These are phyloP conservation scores for Cheilosia grossa DNA, from an alignment of 2,888 invertebrate species.

Conservation along the genomic window DNA sequence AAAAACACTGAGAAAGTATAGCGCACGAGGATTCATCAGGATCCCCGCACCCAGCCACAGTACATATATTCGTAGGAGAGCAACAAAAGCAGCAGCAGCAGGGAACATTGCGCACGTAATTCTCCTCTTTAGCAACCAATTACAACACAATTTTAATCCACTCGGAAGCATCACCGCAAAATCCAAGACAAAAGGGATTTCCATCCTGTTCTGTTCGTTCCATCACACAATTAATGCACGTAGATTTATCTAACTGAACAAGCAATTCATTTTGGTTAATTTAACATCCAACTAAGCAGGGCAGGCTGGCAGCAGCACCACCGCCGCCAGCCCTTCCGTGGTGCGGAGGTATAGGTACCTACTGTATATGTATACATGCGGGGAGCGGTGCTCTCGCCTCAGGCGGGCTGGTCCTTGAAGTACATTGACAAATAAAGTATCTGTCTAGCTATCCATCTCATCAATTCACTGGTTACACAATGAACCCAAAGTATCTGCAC, in stretches of 20 bases:
- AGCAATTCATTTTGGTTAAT: slow-evolving; percentile 73
- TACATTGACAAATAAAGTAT: slow-evolving; percentile 71
- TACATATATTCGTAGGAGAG: not conserved
- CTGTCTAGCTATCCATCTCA: slow-evolving; percentile 65
- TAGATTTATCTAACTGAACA: slow-evolving; percentile 73
- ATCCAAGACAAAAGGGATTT: slow-evolving; percentile 67
- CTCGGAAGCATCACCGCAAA: slow-evolving; percentile 71
- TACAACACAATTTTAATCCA: slow-evolving; percentile 72
- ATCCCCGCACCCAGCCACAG: slow-evolving; percentile 1
- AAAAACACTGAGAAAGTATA: slow-evolving; percentile 8
- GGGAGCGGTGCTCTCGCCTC: not conserved
- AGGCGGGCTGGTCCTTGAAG: slow-evolving; percentile 12
- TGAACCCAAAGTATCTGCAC: slow-evolving; percentile 68
- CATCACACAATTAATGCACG: slow-evolving; percentile 69
- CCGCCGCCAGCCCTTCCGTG: not conserved
- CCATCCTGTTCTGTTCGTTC: slow-evolving; percentile 57
- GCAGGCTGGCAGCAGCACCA: slow-evolving; percentile 19
- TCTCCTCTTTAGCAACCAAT: slow-evolving; percentile 68
- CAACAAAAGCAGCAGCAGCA: slow-evolving; percentile 16
- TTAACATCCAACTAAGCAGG: slow-evolving; percentile 65
- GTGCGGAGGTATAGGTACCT: not conserved
- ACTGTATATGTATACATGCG: not conserved
- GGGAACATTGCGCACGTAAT: slow-evolving; percentile 41
- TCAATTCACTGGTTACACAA: slow-evolving; percentile 70
- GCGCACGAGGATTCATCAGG: not conserved